Evolutionary conservation across 2,797 vertebrate species (phyloP).

Genomic region (Anguilla pacifica): DNA sequence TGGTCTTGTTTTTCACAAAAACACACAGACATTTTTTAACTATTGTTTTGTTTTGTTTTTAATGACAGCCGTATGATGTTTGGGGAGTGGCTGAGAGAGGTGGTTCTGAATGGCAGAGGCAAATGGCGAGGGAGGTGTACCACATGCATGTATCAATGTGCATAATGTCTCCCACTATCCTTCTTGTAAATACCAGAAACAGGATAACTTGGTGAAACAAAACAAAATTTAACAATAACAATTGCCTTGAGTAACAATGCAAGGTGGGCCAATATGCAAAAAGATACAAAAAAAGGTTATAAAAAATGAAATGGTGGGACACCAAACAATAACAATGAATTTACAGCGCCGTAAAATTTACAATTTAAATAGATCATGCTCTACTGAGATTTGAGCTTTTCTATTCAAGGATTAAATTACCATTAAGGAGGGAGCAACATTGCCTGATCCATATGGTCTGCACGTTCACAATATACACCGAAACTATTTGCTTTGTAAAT

Average conservation of each 20-base stretch:
- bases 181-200: background rate
- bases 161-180: background rate
- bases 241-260: background rate
- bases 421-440: background rate
- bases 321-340: background rate
- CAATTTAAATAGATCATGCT: slow-evolving; percentile 5
- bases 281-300: background rate
- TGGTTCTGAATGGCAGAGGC: background rate
- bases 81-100: slow-evolving; percentile 33
- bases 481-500: slow-evolving; percentile 40
- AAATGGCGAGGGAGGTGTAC: background rate
- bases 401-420: background rate
- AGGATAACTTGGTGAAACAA: no score
- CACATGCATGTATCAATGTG: background rate
- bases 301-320: background rate
- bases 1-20: slow-evolving; percentile 15
- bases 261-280: background rate
- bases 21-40: background rate
- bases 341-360: background rate
- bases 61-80: slow-evolving; percentile 50
- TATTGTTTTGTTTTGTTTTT: slow-evolving; percentile 43
- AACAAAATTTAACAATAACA: background rate
- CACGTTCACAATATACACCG: background rate
- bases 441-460: slow-evolving; percentile 29
- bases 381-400: background rate